These are phyloP conservation scores for Alethe diademata DNA, from an alignment of 2,113 vertebrate genomes.

Conservation along the genomic window DNA sequence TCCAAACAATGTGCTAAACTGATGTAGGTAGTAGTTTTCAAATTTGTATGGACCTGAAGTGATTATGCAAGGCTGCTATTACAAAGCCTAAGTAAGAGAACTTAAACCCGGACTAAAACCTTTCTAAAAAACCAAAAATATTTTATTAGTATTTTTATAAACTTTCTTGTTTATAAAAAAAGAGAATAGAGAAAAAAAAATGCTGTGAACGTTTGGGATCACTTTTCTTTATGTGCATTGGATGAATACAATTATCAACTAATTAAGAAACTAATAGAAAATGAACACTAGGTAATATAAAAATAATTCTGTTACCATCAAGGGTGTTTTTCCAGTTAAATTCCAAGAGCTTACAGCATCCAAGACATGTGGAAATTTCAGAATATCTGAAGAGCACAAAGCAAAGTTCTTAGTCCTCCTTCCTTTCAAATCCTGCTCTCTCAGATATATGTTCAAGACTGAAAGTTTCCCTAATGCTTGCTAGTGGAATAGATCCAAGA, in stretches of 20 bases:
- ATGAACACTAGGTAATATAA: background rate
- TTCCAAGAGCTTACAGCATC: background rate
- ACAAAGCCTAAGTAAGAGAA: background rate
- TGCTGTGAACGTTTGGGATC: background rate
- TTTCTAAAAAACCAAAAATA: background rate
- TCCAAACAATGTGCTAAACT: background rate
- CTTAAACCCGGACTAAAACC: background rate
- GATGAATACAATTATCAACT: background rate
- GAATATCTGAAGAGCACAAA: background rate
- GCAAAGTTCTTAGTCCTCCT: background rate
- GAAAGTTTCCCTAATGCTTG: background rate
- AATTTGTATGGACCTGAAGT: background rate
- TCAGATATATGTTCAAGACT: accelerated
- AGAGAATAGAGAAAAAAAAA: background rate
- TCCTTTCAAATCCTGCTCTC: background rate
- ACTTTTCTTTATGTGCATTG: background rate
- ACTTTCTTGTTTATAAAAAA: background rate
- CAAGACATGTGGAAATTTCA: background rate
- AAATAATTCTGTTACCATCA: background rate
- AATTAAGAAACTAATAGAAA: background rate
- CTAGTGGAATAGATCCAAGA: background rate
- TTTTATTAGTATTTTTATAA: background rate
- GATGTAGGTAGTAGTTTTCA: slow-evolving; percentile 11
- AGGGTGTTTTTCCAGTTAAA: background rate
- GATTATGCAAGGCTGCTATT: background rate